A percentile compares a stretch with the other conserved stretches of the same genome.
phyloP scores from a whole-genome alignment of 2,888 invertebrate genomes.

The Leptopilina syphax region DNA sequence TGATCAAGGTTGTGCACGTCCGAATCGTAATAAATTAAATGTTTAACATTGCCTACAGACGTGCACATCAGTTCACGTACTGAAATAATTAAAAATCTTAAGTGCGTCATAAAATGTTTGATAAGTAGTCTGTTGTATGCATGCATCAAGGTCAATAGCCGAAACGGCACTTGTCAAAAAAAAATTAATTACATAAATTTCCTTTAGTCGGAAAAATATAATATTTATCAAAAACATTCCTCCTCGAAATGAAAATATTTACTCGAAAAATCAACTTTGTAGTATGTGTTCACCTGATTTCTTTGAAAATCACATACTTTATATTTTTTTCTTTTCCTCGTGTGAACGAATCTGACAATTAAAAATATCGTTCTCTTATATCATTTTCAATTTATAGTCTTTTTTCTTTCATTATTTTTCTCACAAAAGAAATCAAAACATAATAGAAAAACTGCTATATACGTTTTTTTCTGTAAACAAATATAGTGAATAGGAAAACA shows the following conservation, averaged over 20 bases:
- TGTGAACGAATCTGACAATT: conserved; percentile 5
- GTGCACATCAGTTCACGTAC: conserved; percentile 25
- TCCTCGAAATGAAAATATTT: background rate
- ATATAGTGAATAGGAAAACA: background rate
- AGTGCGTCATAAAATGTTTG: conserved; percentile 22
- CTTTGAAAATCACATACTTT: conserved; percentile 1
- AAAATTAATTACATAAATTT: background rate
- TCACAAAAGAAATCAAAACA: background rate
- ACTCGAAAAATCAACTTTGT: background rate
- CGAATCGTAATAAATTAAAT: conserved; percentile 25
- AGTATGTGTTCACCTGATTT: background rate
- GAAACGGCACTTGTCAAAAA: background rate
- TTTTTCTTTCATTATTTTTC: background rate
- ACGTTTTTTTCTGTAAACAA: background rate
- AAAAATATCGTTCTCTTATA: background rate
- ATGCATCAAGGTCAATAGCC: conserved; percentile 22
- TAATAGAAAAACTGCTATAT: background rate
- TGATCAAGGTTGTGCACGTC: conserved; percentile 27
- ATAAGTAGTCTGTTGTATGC: conserved; percentile 1
- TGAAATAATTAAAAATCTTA: conserved; percentile 20
- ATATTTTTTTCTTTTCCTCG: background rate
- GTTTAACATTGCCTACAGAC: conserved; percentile 25
- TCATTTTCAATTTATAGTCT: conserved; percentile 14
- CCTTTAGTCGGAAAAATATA: no score
- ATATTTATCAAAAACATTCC: background rate